phyloP scores from a whole-genome alignment of 2,888 invertebrate species.

The Lepetodrilus schrolli region DNA sequence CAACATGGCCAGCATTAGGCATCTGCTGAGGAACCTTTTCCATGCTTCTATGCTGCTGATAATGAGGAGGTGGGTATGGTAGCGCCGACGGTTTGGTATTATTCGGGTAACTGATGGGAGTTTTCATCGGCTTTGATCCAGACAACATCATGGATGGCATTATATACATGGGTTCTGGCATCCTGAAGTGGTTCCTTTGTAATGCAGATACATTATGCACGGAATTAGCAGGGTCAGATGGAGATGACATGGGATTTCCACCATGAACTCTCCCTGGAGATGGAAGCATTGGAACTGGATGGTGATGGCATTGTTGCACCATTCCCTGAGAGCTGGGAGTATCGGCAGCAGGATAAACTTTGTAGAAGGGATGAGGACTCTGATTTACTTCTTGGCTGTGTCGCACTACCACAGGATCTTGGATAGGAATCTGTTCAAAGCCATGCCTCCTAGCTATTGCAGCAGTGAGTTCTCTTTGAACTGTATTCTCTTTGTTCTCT shows the following conservation, averaged over 20 bases:
- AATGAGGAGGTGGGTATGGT: background rate
- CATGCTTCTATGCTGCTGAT: background rate
- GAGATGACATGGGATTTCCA: background rate
- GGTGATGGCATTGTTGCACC: background rate
- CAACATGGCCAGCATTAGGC: background rate
- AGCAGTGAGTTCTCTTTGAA: conserved; percentile 47
- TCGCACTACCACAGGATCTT: too few relatives aligned
- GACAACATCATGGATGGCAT: background rate
- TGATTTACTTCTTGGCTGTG: background rate
- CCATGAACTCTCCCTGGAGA: background rate
- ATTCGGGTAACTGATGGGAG: background rate
- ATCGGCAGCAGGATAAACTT: background rate
- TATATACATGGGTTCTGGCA: background rate
- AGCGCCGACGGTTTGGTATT: background rate
- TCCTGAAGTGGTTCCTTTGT: background rate
- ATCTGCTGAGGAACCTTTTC: background rate
- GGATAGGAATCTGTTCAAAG: background rate
- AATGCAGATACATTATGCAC: background rate
- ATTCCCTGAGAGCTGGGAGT: background rate
- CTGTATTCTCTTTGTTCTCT: conserved; percentile 38
- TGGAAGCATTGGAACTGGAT: background rate
- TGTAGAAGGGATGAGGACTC: background rate
- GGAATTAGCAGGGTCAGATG: background rate
- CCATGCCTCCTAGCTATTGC: conserved; percentile 41
- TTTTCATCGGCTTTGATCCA: background rate